Base-by-base conservation (phyloP, 2,113 vertebrate genomes). In the Brachyhypopomus occidentalis region DNA sequence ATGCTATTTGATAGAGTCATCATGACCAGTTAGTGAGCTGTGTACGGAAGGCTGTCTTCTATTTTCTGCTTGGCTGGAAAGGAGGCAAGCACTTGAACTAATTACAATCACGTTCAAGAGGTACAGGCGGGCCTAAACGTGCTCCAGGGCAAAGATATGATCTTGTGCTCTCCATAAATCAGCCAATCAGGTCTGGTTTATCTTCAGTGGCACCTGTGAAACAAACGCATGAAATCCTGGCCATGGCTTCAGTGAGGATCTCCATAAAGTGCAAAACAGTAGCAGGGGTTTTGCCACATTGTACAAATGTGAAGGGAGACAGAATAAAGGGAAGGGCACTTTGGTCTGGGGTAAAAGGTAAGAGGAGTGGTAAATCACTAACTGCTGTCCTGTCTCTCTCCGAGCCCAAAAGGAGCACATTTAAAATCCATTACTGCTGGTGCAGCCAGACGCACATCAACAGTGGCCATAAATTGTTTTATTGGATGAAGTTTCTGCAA, bases 391-490 rank as follows among this genome's bases (percentile, higher is more conserved):
- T 60, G 36, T 12, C 83, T 83, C 84, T 87, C 77, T 82, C 60
- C 66, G 71, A 72, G 71, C 83, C 88, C 86, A 89, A 84, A 87
- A 86, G 89, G 82, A 83, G 90, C 92, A 93, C 89, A 91, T 94
- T 94, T 92, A 89, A 93, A 94, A 94, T 64, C 89, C 92, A 94
- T 94, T 93, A 94, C 88, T 64, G 64, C 84, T 76, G 4, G 34
- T 70, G 73, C 85, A 88, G 89, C 93, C 93, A 94, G 92, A 90
- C 92, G 90, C 90, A 91, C 89, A 91, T 93, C 90, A 90, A 88
- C 90, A 93, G 87, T 87, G 89, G 91, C 89, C 91, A 92, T 94
- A 93, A 94, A 94, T 91, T 92, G 86, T 92, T 92, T 94, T 91
- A 91, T 90, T 93, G 92, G 92, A 92, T 90, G 86, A 89, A 91